Evolutionary conservation across 2,797 vertebrate genomes (phyloP).

Genomic region (Dendrocincla fuliginosa): DNA sequence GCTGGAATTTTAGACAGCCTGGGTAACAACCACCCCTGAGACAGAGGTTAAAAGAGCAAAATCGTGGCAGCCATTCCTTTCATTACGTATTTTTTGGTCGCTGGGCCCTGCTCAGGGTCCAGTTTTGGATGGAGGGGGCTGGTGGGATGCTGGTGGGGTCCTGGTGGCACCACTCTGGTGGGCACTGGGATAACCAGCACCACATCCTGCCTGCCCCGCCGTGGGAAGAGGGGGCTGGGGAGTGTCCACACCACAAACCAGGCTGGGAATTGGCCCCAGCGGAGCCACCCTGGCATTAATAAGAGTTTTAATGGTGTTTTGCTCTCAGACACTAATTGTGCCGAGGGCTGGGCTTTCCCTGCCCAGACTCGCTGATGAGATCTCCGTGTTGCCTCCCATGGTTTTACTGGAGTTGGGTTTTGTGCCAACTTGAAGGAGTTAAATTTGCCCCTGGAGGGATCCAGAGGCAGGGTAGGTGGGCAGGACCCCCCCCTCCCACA

Average conservation of each 20-base stretch:
- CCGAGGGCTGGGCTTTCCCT: fast-evolving
- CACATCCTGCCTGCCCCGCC: fast-evolving
- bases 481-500: neutral
- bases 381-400: fast-evolving
- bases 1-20: neutral
- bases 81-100: fast-evolving
- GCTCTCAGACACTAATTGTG: neutral
- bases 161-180: fast-evolving
- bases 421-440: neutral
- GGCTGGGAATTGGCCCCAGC: neutral
- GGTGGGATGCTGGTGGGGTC: neutral
- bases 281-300: neutral
- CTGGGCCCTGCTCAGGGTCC: too few relatives aligned
- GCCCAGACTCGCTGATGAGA: neutral
- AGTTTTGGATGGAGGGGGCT: neutral
- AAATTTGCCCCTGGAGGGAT: neutral
- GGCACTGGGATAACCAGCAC: neutral
- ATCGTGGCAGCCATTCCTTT: neutral
- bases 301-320: neutral
- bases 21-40: neutral
- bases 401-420: neutral
- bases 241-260: neutral
- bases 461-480: neutral
- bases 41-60: neutral
- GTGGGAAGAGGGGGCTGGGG: neutral